Percentiles rank a stretch among this genome's conserved stretches.
Evolutionary conservation across 1,140 invertebrate species (phyloP).

Genomic region (Drosophila sp.): DNA sequence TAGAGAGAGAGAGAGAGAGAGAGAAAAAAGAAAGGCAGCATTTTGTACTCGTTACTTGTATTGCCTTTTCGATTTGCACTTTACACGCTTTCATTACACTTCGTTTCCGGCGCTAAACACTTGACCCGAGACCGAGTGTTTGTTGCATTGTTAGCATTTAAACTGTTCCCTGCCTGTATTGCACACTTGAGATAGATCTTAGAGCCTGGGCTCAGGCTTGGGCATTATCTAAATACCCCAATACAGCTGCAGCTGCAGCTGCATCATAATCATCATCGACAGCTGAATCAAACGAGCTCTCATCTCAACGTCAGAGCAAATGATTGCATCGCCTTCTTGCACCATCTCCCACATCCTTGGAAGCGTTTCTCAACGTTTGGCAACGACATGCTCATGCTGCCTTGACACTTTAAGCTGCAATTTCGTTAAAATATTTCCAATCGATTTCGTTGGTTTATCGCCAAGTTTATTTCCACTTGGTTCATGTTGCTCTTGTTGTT

Average conservation of each 20-base stretch:
- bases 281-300: conserved; percentile 53
- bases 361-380: conserved; percentile 26
- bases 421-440: conserved; percentile 81
- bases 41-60: conserved; percentile 71
- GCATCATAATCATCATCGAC: conserved; percentile 68
- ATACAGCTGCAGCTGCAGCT: conserved; percentile 19
- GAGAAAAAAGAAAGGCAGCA: conserved; percentile 13
- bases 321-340: conserved; percentile 34
- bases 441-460: conserved; percentile 82
- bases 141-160: conserved; percentile 68
- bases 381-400: conserved; percentile 57
- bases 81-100: conserved; percentile 81
- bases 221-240: conserved; percentile 61
- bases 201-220: conserved; percentile 28
- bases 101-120: conserved; percentile 72
- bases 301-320: conserved; percentile 58
- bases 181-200: conserved; percentile 68
- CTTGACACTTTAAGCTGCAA: conserved; percentile 82
- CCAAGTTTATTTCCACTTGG: conserved; percentile 76
- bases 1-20: conserved; percentile 46
- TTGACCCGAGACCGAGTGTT: conserved; percentile 50
- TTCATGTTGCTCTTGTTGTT: conserved; percentile 51
- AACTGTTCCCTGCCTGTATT: conserved; percentile 59
- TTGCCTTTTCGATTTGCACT: conserved; percentile 80
- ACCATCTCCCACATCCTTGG: not conserved